phyloP scores from a whole-genome alignment of 2,888 invertebrate species.

The Drosophila engyochracea region DNA sequence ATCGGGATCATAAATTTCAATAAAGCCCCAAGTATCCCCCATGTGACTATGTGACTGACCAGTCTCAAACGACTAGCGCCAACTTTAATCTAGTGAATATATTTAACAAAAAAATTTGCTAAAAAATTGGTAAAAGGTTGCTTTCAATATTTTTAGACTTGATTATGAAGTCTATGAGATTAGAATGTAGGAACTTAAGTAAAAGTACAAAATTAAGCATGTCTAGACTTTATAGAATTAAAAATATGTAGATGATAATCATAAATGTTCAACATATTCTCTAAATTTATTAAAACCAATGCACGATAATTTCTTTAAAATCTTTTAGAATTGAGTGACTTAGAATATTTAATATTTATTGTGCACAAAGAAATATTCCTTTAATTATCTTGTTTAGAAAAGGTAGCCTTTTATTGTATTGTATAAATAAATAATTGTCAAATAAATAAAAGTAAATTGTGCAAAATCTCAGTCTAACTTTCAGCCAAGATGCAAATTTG shows the following conservation, averaged over 20 bases:
- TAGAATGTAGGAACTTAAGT: not conserved
- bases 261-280: not conserved
- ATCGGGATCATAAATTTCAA: constrained; percentile 59
- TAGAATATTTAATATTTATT: not conserved
- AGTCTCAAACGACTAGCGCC: not conserved
- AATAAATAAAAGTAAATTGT: not conserved
- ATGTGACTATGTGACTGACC: constrained; percentile 35
- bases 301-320: not conserved
- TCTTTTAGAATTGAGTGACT: not conserved
- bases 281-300: not conserved
- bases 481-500: constrained; percentile 13
- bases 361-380: not conserved
- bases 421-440: not conserved
- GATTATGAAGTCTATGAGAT: not conserved
- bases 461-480: not conserved
- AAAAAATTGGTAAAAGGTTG: not conserved
- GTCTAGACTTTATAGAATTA: not conserved
- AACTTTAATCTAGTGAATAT: not conserved
- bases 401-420: not conserved
- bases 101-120: not conserved
- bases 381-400: not conserved
- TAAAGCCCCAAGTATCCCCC: constrained; percentile 48
- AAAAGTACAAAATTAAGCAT: not conserved
- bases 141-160: not conserved
- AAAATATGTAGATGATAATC: not conserved